Conservation (phyloP, 35 echinoderm and acorn worm genomes). For the Eucidaris tribuloides region DNA sequence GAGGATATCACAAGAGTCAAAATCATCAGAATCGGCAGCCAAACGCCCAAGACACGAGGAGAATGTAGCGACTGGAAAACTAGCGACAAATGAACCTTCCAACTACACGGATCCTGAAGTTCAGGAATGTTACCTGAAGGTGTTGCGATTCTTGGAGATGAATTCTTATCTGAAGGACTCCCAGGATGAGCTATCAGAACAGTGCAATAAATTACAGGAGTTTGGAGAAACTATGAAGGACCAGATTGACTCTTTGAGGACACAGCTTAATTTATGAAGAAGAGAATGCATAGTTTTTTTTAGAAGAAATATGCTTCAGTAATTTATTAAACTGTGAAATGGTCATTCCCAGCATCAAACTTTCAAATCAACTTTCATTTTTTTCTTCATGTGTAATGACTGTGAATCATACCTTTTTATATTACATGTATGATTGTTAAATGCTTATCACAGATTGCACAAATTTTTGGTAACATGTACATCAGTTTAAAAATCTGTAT, state of each 20-base stretch:
- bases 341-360: no score
- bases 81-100: background rate
- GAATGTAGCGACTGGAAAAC: background rate
- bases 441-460: no score
- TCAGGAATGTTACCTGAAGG: conserved; percentile 36
- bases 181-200: conserved; percentile 23
- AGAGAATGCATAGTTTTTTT: no score
- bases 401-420: no score
- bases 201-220: conserved; percentile 39
- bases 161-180: conserved; percentile 42
- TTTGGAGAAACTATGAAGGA: conserved; percentile 35
- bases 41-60: background rate
- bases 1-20: background rate
- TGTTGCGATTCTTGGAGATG: conserved; percentile 27
- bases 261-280: conserved; percentile 2
- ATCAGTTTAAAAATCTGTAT: no score
- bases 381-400: no score
- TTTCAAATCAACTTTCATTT: no score
- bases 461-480: no score
- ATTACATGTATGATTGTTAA: no score
- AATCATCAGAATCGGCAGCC: background rate
- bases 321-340: no score
- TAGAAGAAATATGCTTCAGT: no score
- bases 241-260: conserved; percentile 37
- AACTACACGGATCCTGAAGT: background rate